Conservation (phyloP, 2,113 vertebrate genomes). For the Pithys albifrons region DNA sequence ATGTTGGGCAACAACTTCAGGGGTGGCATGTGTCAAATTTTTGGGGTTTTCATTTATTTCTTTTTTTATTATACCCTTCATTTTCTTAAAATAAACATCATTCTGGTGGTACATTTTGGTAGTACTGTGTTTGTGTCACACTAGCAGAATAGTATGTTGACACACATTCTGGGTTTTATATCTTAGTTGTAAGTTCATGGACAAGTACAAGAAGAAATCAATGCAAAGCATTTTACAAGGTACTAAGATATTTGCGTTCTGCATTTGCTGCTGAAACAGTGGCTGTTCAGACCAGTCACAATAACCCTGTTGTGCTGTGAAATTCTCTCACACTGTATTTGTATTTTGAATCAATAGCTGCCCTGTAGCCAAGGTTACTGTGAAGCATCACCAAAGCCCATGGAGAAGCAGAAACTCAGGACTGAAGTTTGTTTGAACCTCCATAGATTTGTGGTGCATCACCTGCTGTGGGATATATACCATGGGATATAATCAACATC, state of each 20-base stretch:
- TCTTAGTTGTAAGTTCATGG: neutral
- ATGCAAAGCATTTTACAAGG: neutral
- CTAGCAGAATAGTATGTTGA: neutral
- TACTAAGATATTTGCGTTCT: neutral
- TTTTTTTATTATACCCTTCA: neutral
- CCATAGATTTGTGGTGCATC: neutral
- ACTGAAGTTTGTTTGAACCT: neutral
- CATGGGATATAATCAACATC: neutral
- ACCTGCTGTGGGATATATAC: neutral
- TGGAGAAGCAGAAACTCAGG: neutral
- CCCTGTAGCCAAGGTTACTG: conserved; percentile 42
- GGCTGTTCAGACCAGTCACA: neutral
- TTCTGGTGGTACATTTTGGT: neutral
- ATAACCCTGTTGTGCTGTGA: conserved; percentile 18
- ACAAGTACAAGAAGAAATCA: neutral
- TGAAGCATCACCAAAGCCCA: conserved; percentile 10
- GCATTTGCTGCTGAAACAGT: neutral
- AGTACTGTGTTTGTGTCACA: neutral
- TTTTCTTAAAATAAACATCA: neutral
- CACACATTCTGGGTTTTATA: neutral
- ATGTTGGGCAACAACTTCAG: neutral
- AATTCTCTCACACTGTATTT: conserved; percentile 29
- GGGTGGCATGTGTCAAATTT: neutral
- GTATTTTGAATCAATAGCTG: conserved; percentile 57
- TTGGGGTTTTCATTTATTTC: neutral